Evolutionary conservation across 2,113 vertebrate species (phyloP), one percentile per base, ranked within the genome.

Genomic region (Leptocoma aspasia): DNA sequence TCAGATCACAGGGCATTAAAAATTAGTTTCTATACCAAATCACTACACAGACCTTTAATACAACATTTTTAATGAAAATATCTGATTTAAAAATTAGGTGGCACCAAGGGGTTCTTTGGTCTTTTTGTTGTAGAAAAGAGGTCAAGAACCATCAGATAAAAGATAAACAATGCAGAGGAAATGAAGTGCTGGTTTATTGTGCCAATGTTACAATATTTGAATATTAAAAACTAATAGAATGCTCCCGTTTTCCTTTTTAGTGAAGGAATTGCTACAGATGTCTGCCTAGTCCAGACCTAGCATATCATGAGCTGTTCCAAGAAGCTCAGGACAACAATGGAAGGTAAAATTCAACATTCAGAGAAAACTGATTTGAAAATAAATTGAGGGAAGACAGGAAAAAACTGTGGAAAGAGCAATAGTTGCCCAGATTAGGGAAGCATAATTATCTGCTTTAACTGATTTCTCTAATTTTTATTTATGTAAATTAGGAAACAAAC

Each of bases 1-100:
- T 69, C 47, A 73, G n/a, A 61, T 65, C 33, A 79, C 0, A 37
- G 0, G 80, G 60, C 42, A 83, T 16, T 37, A 71, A 69, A 85
- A 69, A 31, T 39, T 2, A 31, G 6, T 53, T 70, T 73, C 50
- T 47, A 1, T 0, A 33, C 33, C 21, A 31, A 14, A 33, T 31
- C 37, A 33, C 41, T 57, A 30, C 7, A 54, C 10, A 82, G 23
- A 39, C 7, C 19, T 56, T 57, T 42, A 73, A 70, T 15, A 30
- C 7, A 60, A 42, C 3, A 24, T 28, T 73, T 85, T 59, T 1
- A 69, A 70, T 42, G 47, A 91, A 83, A 94, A 54, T 2, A 35
- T 1, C 0, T 3, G 3, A 53, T 50, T 81, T 69, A 7, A 81
- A 86, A 57, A 83, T 16, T 5, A 76, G 20, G 47, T 0, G 1